phyloP scores from a whole-genome alignment of 1,140 invertebrate species.

The Scaptomyza montana region DNA sequence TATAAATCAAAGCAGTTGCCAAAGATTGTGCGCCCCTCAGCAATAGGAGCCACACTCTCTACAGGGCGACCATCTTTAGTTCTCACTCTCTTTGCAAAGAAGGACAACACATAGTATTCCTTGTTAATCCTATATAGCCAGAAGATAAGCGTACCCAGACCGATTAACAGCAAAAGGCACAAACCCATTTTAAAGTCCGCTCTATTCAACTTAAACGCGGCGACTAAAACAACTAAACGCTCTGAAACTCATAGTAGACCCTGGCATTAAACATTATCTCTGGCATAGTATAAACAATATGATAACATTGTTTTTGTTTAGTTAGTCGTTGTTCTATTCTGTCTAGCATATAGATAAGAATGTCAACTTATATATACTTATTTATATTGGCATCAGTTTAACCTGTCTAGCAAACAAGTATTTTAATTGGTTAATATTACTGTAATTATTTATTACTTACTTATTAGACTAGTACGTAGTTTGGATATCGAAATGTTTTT shows the following conservation, averaged over 20 bases:
- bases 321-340: not conserved
- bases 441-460: too few relatives aligned
- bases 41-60: conserved; percentile 25
- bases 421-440: not conserved
- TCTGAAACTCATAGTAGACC: not conserved
- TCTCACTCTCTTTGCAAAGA: conserved; percentile 38
- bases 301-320: not conserved
- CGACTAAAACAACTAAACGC: not conserved
- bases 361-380: not conserved
- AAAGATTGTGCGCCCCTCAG: conserved; percentile 27
- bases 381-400: not conserved
- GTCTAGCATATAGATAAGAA: not conserved
- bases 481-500: too few relatives aligned
- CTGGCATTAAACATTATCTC: not conserved
- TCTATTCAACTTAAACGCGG: not conserved
- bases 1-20: conserved; percentile 46
- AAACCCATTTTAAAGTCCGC: conserved; percentile 10
- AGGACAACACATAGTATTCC: conserved; percentile 43
- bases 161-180: conserved; percentile 35
- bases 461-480: too few relatives aligned
- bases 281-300: not conserved
- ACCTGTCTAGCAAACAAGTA: not conserved
- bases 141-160: conserved; percentile 24
- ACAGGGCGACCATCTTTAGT: conserved; percentile 37
- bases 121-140: conserved; percentile 44